Evolutionary conservation across 37 sponge, comb jelly and placozoan genomes (phyloP), one percentile per base, ranked within the genome.

Genomic region (Ephydatia muelleri): DNA sequence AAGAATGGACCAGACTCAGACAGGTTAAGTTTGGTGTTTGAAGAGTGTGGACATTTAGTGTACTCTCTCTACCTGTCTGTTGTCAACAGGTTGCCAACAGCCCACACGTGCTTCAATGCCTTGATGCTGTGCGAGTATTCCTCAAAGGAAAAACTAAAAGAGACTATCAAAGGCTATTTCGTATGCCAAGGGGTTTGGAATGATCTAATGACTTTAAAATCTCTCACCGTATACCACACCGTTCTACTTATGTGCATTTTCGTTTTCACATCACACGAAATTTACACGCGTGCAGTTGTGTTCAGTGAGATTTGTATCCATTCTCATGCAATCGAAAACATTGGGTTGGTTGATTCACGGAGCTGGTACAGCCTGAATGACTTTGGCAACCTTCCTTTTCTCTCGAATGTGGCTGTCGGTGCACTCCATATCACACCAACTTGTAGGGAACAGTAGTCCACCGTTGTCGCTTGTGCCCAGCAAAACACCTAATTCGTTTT

Each of bases 51-150:
- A 19, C 14, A 13, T 12, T 40, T 37, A 77, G 26, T 49, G 38
- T 36, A n/a, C 4, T 43, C 68, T 84, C 68, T 23, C 70, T 2
- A 49, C 38, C 22, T 35, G 23, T 27, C 37, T 38, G 29, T n/a
- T 34, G 16, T 49, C 67, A 48, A 13, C 70, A 96, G 97, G 83
- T 75, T 98, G 30, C 99, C 99, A 2, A 90, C 99, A 27, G 96
- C 99, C 48, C 99, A 98, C 84, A 98, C 98, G 12, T 98, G 98
- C 71, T 98, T 98, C 92, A 98, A 98, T 79, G 96, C 91, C 12
- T 87, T 98, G 25, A 83, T 98, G 21, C 89, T 98, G 13, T 91
- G 93, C 43, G 87, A 96, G 14, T 98, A 98, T 78, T 87, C 95
- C 30, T 76, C 76, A 57, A 94, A 94, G 73, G 97, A 85, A 40